Percentiles rank a stretch among this genome's conserved stretches.
Conservation (phyloP, 2,888 invertebrate species). For the Glaucopsyche alexis region DNA sequence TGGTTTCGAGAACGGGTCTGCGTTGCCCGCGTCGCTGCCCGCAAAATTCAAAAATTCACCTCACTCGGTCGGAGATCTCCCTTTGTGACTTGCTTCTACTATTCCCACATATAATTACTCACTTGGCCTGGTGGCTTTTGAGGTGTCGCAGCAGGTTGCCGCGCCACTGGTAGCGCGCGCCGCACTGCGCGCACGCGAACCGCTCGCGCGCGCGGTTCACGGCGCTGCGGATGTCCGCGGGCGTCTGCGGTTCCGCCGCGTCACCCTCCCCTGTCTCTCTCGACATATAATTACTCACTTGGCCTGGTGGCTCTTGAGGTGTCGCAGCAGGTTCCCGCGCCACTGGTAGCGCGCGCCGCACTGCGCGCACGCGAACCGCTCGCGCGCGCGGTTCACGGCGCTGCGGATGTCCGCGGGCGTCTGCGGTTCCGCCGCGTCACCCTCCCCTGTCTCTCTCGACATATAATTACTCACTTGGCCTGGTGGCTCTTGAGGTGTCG, state of each 20-base stretch:
- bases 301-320: conserved; percentile 83
- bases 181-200: conserved; percentile 74
- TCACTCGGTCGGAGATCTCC: no score
- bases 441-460: conserved; percentile 32
- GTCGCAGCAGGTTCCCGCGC: conserved; percentile 87
- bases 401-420: conserved; percentile 52
- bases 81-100: no score
- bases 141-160: conserved; percentile 88
- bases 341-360: conserved; percentile 89
- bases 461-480: conserved; percentile 54
- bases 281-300: conserved; percentile 51
- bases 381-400: conserved; percentile 48
- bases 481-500: conserved; percentile 86
- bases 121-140: conserved; percentile 82
- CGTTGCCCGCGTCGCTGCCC: no score
- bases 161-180: conserved; percentile 89
- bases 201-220: conserved; percentile 50
- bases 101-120: conserved; percentile 24
- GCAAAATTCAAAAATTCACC: no score
- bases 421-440: conserved; percentile 44
- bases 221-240: conserved; percentile 51
- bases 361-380: conserved; percentile 56
- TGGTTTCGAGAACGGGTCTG: no score
- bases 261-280: conserved; percentile 27
- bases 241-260: conserved; percentile 44